Evolutionary conservation across 2,888 invertebrate genomes (phyloP), one percentile per base, ranked within the genome.

Genomic region (Calameuta filiformis): DNA sequence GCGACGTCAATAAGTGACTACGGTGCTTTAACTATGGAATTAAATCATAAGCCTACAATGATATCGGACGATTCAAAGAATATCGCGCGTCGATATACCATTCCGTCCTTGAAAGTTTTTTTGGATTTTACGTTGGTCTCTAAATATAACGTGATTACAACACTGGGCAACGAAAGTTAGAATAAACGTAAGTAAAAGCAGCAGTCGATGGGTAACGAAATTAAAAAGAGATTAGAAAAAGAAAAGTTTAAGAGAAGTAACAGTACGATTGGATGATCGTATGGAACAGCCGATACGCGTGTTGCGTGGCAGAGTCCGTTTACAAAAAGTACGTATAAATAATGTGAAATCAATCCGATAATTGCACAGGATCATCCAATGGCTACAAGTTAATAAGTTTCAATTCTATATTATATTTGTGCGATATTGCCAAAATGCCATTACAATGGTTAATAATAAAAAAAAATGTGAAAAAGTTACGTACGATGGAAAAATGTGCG

Each of bases 401-500:
- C 78, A 79, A 77, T 77, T 79, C 80, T 79, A 82, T 81, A 74
- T 82, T 88, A 87, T 88, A 87, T 89, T 89, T 89, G 86, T 88
- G 88, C 86, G 85, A 87, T 87, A 87, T 87, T 87, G 86, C 85
- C 87, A 87, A 84, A 88, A 88, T 87, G 83, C 84, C 83, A 84
- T 87, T 89, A 87, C 87, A 87, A 87, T 85, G 82, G 84, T 86
- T 85, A 86, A 85, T 83, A 83, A 85, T 87, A 83, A 85, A 85
- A 83, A 85, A 85, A 85, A 83, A 82, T 79, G 79, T 81, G 81
- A 84, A 85, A 88, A 84, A 83, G 79, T 82, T 82, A 83, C 83
- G 69, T 85, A 84, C 82, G 83, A 85, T 84, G 83, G 79, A 84
- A 86, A 86, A 86, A 86, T 89, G 85, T 87, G 85, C 85, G 71